Conservation (phyloP, 37 sponge, comb jelly and placozoan genomes). For the Petrosia ficiformis region DNA sequence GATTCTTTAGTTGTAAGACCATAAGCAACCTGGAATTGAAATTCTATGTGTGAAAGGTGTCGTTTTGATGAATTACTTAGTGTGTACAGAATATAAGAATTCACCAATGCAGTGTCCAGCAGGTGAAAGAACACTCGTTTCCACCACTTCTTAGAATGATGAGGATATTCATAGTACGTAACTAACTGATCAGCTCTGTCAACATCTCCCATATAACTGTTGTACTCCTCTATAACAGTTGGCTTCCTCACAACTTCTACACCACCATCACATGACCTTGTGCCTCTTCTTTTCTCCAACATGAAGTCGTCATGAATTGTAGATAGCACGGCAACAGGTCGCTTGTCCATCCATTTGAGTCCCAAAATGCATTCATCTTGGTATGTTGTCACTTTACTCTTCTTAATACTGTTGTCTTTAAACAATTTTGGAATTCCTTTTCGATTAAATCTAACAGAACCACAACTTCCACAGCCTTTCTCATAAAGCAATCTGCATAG, state of each 20-base stretch:
- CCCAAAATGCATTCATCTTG: background rate
- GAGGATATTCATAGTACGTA: slow-evolving; percentile 29
- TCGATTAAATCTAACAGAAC: slow-evolving; percentile 26
- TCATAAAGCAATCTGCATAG: slow-evolving; percentile 2
- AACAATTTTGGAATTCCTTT: slow-evolving; percentile 25
- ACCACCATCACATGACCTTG: slow-evolving; percentile 4
- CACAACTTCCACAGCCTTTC: slow-evolving; percentile 34
- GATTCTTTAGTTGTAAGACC: background rate
- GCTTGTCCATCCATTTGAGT: slow-evolving; percentile 39
- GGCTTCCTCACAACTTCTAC: slow-evolving; percentile 18
- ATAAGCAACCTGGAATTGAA: slow-evolving; percentile 14
- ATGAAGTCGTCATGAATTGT: slow-evolving; percentile 21
- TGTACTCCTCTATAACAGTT: too few relatives aligned
- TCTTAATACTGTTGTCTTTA: background rate
- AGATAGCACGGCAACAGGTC: slow-evolving; percentile 3
- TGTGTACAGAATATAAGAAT: slow-evolving; percentile 37
- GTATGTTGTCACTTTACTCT: slow-evolving; percentile 1
- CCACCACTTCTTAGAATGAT: background rate
- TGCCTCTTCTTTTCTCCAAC: background rate
- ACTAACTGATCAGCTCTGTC: slow-evolving; percentile 37
- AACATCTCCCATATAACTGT: too few relatives aligned
- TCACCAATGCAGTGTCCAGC: slow-evolving; percentile 14
- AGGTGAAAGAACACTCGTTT: slow-evolving; percentile 40
- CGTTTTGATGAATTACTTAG: background rate
- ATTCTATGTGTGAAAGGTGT: slow-evolving; percentile 10